Evolutionary conservation across 2,797 vertebrate genomes (phyloP), one percentile per base, ranked within the genome.

Genomic region (Choloepus didactylus): DNA sequence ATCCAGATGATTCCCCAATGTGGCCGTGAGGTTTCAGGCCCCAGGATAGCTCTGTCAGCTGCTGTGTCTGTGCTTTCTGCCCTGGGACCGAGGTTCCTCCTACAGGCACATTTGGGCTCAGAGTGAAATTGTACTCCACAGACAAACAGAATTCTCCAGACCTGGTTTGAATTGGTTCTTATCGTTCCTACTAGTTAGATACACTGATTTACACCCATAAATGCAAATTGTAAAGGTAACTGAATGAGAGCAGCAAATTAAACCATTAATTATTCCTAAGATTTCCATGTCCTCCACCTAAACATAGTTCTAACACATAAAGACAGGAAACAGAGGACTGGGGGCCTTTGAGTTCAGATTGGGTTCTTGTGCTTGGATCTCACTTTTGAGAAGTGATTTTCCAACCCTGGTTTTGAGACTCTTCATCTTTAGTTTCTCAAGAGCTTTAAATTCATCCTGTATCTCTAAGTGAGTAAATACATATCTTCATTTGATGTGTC

Each of bases 51-150:
- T 23, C 9, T 2, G 5, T 31, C 8, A 9, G 59, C 54, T 23
- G 10, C n/a, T 16, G 4, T 2, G 0, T 59, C 18, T 4, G 29
- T n/a, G 1, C 31, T 41, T 25, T 15, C 3, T 23, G 51, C 14
- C 9, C 59, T 25, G 8, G 11, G 7, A n/a, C 5, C 49, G 27
- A 38, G 46, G 2, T 12, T 1, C 19, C 35, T 67, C 29, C 9
- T 9, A 19, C 2, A 9, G 46, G 54, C 31, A 51, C 23, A 2
- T 11, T 23, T 14, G 46, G 23, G 31, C n/a, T 3, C 1, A 15
- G 46, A 10, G 9, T 21, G 73, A 21, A 14, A 16, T 73, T 11
- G 8, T 73, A 1, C 9, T 66, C 35, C 23, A 3, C 1, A 2
- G 9, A 2, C 41, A 12, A 16, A 62, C 5, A 9, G 2, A 31